Conservation (phyloP, 2,113 vertebrate genomes). For the Pontoporia blainvillei region DNA sequence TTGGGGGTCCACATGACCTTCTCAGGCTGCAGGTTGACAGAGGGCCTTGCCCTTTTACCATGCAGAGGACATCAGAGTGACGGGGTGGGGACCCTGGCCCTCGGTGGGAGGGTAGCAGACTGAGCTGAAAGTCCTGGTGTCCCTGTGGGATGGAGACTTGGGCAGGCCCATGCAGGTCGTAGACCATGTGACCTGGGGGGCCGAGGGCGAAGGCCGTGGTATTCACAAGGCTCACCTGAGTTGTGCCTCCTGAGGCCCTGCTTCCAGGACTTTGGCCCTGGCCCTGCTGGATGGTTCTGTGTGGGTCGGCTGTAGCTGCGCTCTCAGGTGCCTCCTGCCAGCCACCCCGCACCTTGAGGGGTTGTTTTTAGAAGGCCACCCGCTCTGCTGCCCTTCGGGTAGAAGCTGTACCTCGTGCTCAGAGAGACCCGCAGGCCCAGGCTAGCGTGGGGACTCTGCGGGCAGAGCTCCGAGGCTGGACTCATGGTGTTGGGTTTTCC, state of each 20-base stretch:
- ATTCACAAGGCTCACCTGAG: rapidly evolving
- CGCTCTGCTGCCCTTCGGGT: rapidly evolving
- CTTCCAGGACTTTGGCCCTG: rapidly evolving
- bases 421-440: not conserved
- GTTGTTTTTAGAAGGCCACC: not conserved
- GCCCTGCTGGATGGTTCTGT: rapidly evolving
- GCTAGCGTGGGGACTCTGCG: not conserved
- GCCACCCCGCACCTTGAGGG: rapidly evolving
- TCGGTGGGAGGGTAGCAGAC: no score
- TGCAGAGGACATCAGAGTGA: not conserved
- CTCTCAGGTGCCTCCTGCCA: not conserved
- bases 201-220: rapidly evolving
- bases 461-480: not conserved
- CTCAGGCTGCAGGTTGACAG: not conserved
- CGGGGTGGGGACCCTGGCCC: not conserved
- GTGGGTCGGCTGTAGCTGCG: rapidly evolving
- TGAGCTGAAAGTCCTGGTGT: not conserved
- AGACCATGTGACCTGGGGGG: rapidly evolving
- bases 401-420: rapidly evolving
- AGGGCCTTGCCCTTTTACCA: not conserved
- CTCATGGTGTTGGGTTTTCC: not conserved
- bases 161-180: rapidly evolving
- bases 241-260: not conserved
- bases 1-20: not conserved
- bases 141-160: not conserved